phyloP scores from a whole-genome alignment of 2,888 invertebrate genomes.

The Dryobota labecula region DNA sequence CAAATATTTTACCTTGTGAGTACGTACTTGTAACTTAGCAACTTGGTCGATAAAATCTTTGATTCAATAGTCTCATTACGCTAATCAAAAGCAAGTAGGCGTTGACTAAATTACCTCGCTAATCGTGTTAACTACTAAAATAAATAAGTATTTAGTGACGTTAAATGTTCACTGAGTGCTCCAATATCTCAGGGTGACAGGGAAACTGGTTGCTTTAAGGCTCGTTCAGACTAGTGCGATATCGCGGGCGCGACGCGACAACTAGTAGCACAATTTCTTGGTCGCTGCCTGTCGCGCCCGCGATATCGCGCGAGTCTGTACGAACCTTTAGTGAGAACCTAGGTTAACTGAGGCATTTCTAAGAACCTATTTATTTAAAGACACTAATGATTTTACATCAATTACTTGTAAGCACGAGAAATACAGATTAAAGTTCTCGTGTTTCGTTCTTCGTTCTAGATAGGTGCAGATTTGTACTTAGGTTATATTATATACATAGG shows the following conservation, averaged over 20 bases:
- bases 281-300: no score
- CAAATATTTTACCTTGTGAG: no score
- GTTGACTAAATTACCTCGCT: conserved; percentile 21
- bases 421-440: conserved; percentile 11
- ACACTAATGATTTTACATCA: conserved; percentile 33
- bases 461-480: not conserved
- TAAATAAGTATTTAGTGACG: conserved; percentile 22
- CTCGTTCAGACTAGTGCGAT: no score
- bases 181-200: conserved; percentile 44
- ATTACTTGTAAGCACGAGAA: conserved; percentile 23
- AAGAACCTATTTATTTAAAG: conserved; percentile 23
- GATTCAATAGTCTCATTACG: conserved; percentile 37
- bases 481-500: not conserved
- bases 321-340: conserved; percentile 5
- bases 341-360: not conserved
- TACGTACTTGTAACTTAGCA: no score
- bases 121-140: conserved; percentile 13
- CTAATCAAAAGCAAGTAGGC: conserved; percentile 16
- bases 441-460: conserved; percentile 10
- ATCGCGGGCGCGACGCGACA: no score
- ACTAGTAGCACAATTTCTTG: no score
- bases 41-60: conserved; percentile 18
- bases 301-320: no score
- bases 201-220: conserved; percentile 24
- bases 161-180: conserved; percentile 34